Base-by-base conservation (phyloP, 2,888 invertebrate genomes). In the Sminthurinus aureus region DNA sequence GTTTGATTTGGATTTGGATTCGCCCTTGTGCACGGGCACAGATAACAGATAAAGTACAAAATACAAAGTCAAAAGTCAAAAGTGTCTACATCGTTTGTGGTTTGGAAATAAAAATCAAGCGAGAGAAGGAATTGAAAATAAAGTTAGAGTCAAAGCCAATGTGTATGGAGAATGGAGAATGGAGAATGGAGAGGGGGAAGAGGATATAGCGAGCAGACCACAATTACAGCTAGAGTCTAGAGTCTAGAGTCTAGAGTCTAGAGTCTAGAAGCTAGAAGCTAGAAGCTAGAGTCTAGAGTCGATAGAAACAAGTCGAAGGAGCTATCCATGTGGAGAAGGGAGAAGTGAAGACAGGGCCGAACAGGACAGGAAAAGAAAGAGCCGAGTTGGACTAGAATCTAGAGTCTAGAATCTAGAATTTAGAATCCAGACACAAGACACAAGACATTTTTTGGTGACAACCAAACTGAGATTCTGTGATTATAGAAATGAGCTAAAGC, bases 401-500 rank as follows among this genome's bases (percentile, higher is more conserved):
- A 38, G 38, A 38, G n/a, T n/a, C n/a, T n/a, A n/a, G n/a, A n/a
- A n/a, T n/a, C 71, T 24, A 24, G 38, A 38, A 1, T 6, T 6
- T 4, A 38, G 38, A 38, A 38, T 4, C 38, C 6, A 38, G 38
- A 38, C 38, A 38, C 38, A 6, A 38, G 38, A 38, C 38, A 4
- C 15, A 6, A 71, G 26, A 71, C 22, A 24, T 11, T 69, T 20
- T 11, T 69, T 20, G 71, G 24, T 71, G 71, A 71, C 22, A 71
- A 24, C 22, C 71, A 71, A 71, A 71, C 71, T 71, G 71, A 71
- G 71, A 24, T 71, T 69, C 24, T 71, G 26, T 71, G 71, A 71
- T 71, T 71, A 71, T 71, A 71, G 71, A 71, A 71, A 71, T 71
- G 71, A 71, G 71, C 71, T 71, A 71, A 71, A 71, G 26, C 71